Base-by-base conservation (phyloP, 2,113 vertebrate genomes). In the Cheirogaleus medius region DNA sequence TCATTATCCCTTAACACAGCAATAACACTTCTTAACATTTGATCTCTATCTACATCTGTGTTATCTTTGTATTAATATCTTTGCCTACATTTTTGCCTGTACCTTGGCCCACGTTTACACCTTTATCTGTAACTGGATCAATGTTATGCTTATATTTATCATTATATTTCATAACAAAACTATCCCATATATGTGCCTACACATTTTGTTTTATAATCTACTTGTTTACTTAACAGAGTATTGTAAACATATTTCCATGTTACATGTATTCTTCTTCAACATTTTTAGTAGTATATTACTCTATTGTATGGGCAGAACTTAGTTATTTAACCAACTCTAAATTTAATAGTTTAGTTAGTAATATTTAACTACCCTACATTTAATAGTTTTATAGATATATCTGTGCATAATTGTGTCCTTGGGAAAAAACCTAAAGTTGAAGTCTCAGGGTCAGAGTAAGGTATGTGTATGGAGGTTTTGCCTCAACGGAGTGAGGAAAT, bases 251-350 rank as follows among this genome's bases (percentile, higher is more conserved):
- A 39, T 49, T 77, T 95, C 27, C 3, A 4, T 82, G 20, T 85
- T 83, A 54, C 9, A 34, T 71, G 54, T 47, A 27, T 21, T 47
- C 52, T 66, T 37, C 7, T 69, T 92, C 42, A 49, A 78, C 1
- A 89, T 83, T 95, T 96, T 95, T 88, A 82, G 44, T 56, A 89
- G 34, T 78, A 12, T 78, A 39, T 44, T 56, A 69, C 44, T 74
- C 25, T 80, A 4, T 56, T 52, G 3, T 54, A 68, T 47, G 32
- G 47, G 25, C 14, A 52, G 74, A 64, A 42, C 49, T 80, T 85
- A 12, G 21, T 77, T 86, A 81, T 74, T 80, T n/a, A 60, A 71
- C 23, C 9, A n/a, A 12, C 11, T 93, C 42, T 66, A 47, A 89
- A 60, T 82, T 82, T 63, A 68, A 85, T 90, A 42, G 42, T 69